Evolutionary conservation across 2,113 vertebrate genomes (phyloP).

Genomic region (Pseudopipra pipra): DNA sequence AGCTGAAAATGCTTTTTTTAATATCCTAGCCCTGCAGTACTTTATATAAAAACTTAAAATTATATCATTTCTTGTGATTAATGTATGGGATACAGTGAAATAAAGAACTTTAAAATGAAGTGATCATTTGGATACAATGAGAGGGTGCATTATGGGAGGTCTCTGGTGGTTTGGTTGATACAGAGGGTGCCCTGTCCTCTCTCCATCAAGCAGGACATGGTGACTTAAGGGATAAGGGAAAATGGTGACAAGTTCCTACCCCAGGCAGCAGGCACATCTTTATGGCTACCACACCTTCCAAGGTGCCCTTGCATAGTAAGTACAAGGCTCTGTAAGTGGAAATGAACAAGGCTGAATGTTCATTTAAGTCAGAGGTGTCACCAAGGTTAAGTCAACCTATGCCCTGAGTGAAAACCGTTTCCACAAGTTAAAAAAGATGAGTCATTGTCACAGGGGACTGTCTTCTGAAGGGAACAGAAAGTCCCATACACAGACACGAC

Average conservation of each 20-base stretch:
- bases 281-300: background rate
- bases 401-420: background rate
- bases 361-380: background rate
- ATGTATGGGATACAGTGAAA: background rate
- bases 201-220: accelerated
- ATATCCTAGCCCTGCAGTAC: background rate
- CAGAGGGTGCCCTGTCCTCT: background rate
- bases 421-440: background rate
- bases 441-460: background rate
- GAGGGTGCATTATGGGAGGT: background rate
- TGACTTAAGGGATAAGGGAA: background rate
- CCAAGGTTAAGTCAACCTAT: background rate
- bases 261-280: background rate
- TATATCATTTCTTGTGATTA: background rate
- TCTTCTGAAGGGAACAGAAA: background rate
- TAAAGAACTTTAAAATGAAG: background rate
- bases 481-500: background rate
- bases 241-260: background rate
- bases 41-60: background rate
- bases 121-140: background rate
- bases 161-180: background rate
- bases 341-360: background rate
- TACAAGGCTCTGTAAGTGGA: background rate
- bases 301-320: background rate
- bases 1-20: background rate